A percentile compares a stretch with the other conserved stretches of the same genome.
Evolutionary conservation across 1,140 invertebrate species (phyloP).

Genomic region (Yoshiicerus persimilis): DNA sequence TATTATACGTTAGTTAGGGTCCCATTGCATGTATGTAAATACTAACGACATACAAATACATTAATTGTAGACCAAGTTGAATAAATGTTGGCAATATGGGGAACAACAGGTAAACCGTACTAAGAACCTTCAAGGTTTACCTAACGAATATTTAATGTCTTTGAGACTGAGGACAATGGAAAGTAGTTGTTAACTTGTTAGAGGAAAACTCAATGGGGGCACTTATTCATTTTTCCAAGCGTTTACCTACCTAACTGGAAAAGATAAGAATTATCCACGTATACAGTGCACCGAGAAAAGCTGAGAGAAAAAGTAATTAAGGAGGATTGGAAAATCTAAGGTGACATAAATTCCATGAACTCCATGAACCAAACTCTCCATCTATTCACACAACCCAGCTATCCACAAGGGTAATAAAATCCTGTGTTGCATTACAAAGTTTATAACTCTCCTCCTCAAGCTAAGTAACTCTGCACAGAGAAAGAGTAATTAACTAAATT

Average conservation of each 20-base stretch:
- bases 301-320: background rate
- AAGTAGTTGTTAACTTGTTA: no score
- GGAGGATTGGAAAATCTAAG: background rate
- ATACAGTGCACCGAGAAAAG: background rate
- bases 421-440: background rate
- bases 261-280: background rate
- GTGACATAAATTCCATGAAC: background rate
- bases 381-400: background rate
- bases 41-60: no score
- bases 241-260: background rate
- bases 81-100: no score
- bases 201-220: no score
- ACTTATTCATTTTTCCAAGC: no score
- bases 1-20: no score
- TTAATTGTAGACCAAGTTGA: no score
- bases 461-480: background rate
- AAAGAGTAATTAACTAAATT: slow-evolving; percentile 46
- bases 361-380: background rate
- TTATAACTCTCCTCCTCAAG: background rate
- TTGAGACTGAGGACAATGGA: no score
- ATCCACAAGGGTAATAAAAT: slow-evolving; percentile 11
- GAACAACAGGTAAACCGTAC: no score
- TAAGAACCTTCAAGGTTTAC: no score
- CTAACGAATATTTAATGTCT: no score
- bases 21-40: no score